Evolutionary conservation across 2,888 invertebrate species (phyloP).

Genomic region (Mesorhabditis sp.): DNA sequence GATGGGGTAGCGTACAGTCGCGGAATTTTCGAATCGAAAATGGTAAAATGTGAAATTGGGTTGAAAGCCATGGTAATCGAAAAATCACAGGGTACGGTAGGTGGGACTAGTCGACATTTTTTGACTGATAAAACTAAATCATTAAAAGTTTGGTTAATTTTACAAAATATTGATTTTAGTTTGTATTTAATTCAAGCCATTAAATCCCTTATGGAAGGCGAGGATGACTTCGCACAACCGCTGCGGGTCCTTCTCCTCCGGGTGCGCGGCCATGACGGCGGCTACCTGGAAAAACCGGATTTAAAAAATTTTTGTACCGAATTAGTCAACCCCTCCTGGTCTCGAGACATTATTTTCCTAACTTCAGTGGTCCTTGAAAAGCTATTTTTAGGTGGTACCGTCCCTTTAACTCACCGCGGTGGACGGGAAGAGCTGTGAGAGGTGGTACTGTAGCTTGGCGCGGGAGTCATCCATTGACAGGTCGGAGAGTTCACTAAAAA

Average conservation of each 20-base stretch:
- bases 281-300: constrained; percentile 17
- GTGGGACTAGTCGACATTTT: too few relatives aligned
- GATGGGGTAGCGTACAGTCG: too few relatives aligned
- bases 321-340: constrained; percentile 3
- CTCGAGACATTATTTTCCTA: not conserved
- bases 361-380: too few relatives aligned
- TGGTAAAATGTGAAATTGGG: too few relatives aligned
- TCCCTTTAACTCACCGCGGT: constrained; percentile 64
- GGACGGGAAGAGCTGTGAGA: constrained; percentile 86
- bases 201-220: constrained; percentile 37
- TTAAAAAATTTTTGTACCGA: not conserved
- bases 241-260: constrained; percentile 83
- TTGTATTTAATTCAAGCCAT: constrained; percentile 9
- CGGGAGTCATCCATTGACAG: constrained; percentile 9
- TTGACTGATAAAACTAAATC: too few relatives aligned
- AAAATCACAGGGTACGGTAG: too few relatives aligned
- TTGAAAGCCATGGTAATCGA: too few relatives aligned
- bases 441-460: constrained; percentile 72
- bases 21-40: too few relatives aligned
- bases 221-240: constrained; percentile 71
- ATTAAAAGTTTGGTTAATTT: too few relatives aligned
- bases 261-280: constrained; percentile 77
- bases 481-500: constrained; percentile 6
- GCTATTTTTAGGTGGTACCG: too few relatives aligned
- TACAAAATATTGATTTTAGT: too few relatives aligned